Evolutionary conservation across 2,888 invertebrate species (phyloP).

Genomic region (Stictocephala bisonia): DNA sequence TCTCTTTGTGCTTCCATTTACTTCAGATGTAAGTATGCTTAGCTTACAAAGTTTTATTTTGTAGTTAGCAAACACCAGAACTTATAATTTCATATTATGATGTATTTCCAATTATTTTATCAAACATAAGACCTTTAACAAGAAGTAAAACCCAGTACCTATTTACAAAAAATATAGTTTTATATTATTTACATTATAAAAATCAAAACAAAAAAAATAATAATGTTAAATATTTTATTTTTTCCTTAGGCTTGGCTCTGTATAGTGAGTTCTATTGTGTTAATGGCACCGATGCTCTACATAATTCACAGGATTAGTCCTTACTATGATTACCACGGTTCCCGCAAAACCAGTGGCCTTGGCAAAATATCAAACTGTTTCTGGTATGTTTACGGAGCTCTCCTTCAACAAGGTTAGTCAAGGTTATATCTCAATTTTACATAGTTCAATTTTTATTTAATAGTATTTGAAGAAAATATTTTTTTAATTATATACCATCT

Average conservation of each 20-base stretch:
- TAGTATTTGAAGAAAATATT: too few species aligned
- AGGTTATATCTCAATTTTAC: too few species aligned
- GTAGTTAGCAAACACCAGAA: too few species aligned
- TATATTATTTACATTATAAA: too few species aligned
- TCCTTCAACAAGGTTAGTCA: conserved; percentile 85
- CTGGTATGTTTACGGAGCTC: conserved; percentile 91
- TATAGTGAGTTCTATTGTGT: conserved; percentile 76
- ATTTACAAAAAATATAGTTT: too few species aligned
- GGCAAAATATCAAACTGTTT: conserved; percentile 71
- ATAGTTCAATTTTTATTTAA: too few species aligned
- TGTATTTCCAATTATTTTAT: too few species aligned
- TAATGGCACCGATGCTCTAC: conserved; percentile 83
- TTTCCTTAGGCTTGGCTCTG: conserved; percentile 82
- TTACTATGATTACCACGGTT: conserved; percentile 74
- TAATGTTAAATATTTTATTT: conserved; percentile 8
- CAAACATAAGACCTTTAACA: too few species aligned
- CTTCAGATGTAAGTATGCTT: conserved; percentile 65
- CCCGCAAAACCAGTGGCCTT: conserved; percentile 63
- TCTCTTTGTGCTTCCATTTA: conserved; percentile 86
- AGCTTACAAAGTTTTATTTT: too few species aligned
- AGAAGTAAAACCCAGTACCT: too few species aligned
- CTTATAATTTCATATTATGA: too few species aligned
- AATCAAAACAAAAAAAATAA: neutral
- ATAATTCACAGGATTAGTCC: conserved; percentile 79
- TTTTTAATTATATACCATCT: too few species aligned